phyloP scores from a whole-genome alignment of 2,113 vertebrate genomes.

The Calonectris borealis region DNA sequence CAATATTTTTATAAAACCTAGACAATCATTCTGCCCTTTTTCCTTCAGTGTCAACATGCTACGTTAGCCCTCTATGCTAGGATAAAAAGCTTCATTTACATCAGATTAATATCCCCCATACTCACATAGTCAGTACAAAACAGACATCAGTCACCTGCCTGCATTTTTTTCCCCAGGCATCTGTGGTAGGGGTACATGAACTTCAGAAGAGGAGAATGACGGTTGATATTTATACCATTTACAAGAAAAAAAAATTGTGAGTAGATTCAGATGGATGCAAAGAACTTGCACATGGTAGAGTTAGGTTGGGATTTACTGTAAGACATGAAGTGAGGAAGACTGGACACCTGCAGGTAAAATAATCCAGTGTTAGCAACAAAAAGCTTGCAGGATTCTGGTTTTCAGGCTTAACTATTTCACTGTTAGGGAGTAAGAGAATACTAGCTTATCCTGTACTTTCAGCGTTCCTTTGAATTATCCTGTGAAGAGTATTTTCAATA shows the following conservation, averaged over 20 bases:
- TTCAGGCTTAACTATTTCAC: background rate
- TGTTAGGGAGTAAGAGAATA: background rate
- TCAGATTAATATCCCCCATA: background rate
- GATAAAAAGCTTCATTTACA: background rate
- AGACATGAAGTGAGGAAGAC: background rate
- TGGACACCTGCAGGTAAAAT: background rate
- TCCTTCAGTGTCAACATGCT: background rate
- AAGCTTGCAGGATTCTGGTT: background rate
- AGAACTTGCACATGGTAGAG: background rate
- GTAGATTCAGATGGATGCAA: background rate
- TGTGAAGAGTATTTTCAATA: background rate
- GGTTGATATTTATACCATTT: background rate
- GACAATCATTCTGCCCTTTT: slow-evolving; percentile 34
- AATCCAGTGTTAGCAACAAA: background rate
- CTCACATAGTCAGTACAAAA: background rate
- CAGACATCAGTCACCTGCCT: background rate
- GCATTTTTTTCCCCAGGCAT: background rate
- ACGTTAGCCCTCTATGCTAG: background rate
- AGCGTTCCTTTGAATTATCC: background rate
- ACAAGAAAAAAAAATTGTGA: background rate
- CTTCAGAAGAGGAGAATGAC: background rate
- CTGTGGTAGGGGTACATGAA: background rate
- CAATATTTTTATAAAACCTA: slow-evolving; percentile 19
- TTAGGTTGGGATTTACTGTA: background rate
- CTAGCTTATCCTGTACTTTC: background rate